Evolutionary conservation across 2,888 invertebrate genomes (phyloP), one percentile per base, ranked within the genome.

Genomic region (Epsilonema sp.): DNA sequence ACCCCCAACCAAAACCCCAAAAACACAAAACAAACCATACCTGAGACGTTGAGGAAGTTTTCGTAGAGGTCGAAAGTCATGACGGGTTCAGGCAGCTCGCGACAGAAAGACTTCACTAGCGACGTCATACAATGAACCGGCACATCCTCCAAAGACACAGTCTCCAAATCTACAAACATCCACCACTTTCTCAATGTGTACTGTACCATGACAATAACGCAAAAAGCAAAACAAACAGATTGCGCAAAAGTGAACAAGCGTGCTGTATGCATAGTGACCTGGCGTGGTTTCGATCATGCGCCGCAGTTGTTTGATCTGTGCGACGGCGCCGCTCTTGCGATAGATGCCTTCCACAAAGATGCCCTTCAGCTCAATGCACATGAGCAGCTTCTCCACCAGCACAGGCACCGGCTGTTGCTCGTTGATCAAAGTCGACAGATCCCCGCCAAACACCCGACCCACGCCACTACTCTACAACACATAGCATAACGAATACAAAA

Each of bases 31-130:
- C n/a, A n/a, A n/a, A n/a, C n/a, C n/a, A n/a, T 56, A 67, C 70
- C 71, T 2, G 86, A 79, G 39, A 85, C 85, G 54, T 83, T 77
- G 51, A 90, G 75, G 67, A 89, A 86, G 69, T 89, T 87, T 67
- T 89, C 87, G 67, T 89, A 90, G 53, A 83, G 78, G 65, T 87
- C 87, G 70, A 80, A 87, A 45, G 87, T 86, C 55, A 90, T 73
- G 55, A 90, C 70, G 21, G 89, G 89, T 66, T 89, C 87, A 19
- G 86, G 83, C 76, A 90, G 79, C 65, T 89, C 89, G 37, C 87
- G 74, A 66, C 89, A 78, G 71, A 86, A 86, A 71, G 65, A 56
- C 69, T 90, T 90, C 49, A 89, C 72, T 26, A 84, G 82, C 36
- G 85, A 82, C 0, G 87, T 82, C 48, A 87, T 70, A 37, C 87